Conservation (phyloP, 2,888 invertebrate genomes). For the Lycophotia porphyrea region DNA sequence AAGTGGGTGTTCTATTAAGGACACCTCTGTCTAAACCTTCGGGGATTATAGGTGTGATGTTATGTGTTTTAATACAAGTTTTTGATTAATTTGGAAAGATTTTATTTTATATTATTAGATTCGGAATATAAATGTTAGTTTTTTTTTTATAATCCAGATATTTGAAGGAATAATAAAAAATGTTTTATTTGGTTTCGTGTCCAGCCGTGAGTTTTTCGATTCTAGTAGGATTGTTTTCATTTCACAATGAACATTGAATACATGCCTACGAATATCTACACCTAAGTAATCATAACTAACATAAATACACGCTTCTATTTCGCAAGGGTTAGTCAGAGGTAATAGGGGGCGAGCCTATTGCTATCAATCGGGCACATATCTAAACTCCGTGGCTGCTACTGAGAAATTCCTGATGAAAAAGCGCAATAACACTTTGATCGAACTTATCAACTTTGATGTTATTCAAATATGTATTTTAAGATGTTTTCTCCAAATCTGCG, state of each 20-base stretch:
- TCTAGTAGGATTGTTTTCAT: neutral
- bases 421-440: neutral
- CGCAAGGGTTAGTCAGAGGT: neutral
- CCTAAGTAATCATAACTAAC: neutral
- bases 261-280: neutral
- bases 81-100: too few relatives aligned
- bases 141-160: too few relatives aligned
- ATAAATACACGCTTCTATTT: neutral
- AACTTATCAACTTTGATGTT: neutral
- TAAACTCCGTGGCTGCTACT: neutral
- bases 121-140: too few relatives aligned
- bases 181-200: neutral
- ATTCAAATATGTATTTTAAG: neutral
- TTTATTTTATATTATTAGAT: too few relatives aligned
- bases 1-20: too few relatives aligned
- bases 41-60: too few relatives aligned
- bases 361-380: neutral
- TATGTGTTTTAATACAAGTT: too few relatives aligned
- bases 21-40: too few relatives aligned
- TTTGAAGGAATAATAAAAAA: neutral
- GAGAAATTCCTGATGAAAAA: neutral
- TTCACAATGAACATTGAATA: neutral
- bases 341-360: neutral
- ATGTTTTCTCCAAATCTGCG: conserved; percentile 14
- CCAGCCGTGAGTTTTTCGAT: neutral